Conservation (phyloP, 2,113 vertebrate genomes). For the Corvus cornix region DNA sequence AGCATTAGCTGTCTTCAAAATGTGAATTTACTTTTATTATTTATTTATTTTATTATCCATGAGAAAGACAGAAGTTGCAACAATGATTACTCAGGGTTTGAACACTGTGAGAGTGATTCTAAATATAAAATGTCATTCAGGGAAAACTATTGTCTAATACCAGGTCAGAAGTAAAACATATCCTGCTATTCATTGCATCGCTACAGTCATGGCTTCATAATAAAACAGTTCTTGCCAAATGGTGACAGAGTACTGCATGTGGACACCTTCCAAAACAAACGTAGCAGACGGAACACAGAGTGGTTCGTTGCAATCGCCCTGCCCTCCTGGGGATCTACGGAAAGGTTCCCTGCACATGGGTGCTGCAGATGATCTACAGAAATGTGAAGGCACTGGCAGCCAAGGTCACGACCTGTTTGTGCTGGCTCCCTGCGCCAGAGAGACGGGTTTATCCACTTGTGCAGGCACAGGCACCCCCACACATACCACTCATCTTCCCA, state of each 20-base stretch:
- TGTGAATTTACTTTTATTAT: neutral
- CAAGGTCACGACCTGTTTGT: neutral
- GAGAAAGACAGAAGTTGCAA: neutral
- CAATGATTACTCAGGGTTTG: neutral
- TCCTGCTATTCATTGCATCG: slow-evolving; percentile 1
- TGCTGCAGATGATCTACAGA: neutral
- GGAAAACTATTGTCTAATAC: slow-evolving; percentile 42
- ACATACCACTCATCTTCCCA: neutral
- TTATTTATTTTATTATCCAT: neutral
- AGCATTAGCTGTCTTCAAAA: neutral
- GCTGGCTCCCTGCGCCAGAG: neutral
- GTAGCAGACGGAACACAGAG: neutral
- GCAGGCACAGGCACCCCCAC: neutral
- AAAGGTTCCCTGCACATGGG: neutral
- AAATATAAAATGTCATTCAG: slow-evolving; percentile 35
- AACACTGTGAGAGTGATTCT: neutral
- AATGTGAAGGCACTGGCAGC: neutral
- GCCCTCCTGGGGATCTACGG: neutral
- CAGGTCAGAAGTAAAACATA: slow-evolving; percentile 47
- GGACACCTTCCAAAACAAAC: slow-evolving; percentile 13
- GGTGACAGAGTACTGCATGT: neutral
- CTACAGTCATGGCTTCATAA: neutral
- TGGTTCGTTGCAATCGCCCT: neutral
- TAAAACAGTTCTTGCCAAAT: neutral
- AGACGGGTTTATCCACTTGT: neutral